Conservation (phyloP, 2,888 invertebrate genomes). For the Xanthia icteritia region DNA sequence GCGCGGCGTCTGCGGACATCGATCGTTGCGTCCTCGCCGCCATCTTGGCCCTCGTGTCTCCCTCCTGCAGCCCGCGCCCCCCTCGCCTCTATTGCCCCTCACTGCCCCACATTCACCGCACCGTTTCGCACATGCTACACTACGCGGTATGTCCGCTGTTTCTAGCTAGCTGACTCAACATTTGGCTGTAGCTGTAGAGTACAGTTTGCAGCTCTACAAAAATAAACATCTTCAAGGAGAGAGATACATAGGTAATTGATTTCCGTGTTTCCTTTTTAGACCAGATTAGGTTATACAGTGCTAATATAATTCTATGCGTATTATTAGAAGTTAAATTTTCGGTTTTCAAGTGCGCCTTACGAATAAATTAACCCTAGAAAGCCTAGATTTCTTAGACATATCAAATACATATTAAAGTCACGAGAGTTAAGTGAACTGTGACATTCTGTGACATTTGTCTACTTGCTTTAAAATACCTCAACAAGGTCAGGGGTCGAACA, state of each 20-base stretch:
- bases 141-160: slow-evolving; percentile 71
- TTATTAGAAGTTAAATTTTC: slow-evolving; percentile 9
- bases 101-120: slow-evolving; percentile 89
- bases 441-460: slow-evolving; percentile 58
- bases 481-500: slow-evolving; percentile 63
- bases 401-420: slow-evolving; percentile 11
- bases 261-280: slow-evolving; percentile 63
- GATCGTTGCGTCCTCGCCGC: slow-evolving; percentile 90
- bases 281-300: slow-evolving; percentile 9
- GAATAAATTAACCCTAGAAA: slow-evolving; percentile 15
- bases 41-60: slow-evolving; percentile 90
- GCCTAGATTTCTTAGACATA: slow-evolving; percentile 10
- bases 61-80: slow-evolving; percentile 82
- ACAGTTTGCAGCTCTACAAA: slow-evolving; percentile 62
- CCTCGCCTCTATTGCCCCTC: slow-evolving; percentile 84
- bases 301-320: slow-evolving; percentile 7
- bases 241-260: slow-evolving; percentile 64
- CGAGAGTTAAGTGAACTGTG: slow-evolving; percentile 55
- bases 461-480: slow-evolving; percentile 37
- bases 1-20: slow-evolving; percentile 89
- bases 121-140: slow-evolving; percentile 83
- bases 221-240: slow-evolving; percentile 76
- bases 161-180: slow-evolving; percentile 67
- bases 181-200: slow-evolving; percentile 47
- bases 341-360: neutral